Evolutionary conservation across 2,113 vertebrate genomes (phyloP), one percentile per base, ranked within the genome.

Genomic region (Chionis minor): DNA sequence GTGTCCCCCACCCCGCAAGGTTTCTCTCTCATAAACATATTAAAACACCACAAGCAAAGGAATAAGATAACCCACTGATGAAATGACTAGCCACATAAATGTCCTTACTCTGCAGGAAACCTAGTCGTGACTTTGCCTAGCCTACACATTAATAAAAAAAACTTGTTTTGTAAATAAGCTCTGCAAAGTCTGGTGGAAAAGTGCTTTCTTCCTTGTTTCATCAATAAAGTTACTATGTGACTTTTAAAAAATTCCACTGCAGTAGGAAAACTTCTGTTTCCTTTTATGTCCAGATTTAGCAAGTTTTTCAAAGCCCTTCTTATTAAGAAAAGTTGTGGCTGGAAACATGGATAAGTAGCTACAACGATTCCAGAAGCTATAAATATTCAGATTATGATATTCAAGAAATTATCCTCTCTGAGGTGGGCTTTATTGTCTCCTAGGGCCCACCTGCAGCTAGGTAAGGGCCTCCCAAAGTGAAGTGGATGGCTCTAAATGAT

Each of bases 231-330:
- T 97, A 98, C 97, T 98, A 98, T 98, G 97, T 96, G 92, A 98
- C 97, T 98, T 96, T 97, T 67, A 97, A 97, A 98, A 98, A 98
- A 98, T 98, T 98, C 98, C 98, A 98, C 97, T 96, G 96, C 97
- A 97, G 90, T 97, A 97, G 97, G 98, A 97, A 98, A 98, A 98
- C 94, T 97, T 97, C 97, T 98, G 97, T 98, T 98, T 98, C 97
- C 98, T 98, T 98, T 98, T 98, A 98, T 98, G 97, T 97, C 97
- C 98, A 97, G 97, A 98, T 98, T 98, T 98, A 98, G 97, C 96
- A 98, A 97, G 97, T 96, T 97, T 98, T 98, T 98, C 98, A 98
- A 98, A 98, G 97, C 97, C 96, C 98, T 98, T 98, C 98, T 98
- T 98, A 98, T 98, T 98, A 97, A 97, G 98, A 98, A 98, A 98